Evolutionary conservation across 2,888 invertebrate genomes (phyloP), one percentile per base, ranked within the genome.

Genomic region (Crossocerus cetratus): DNA sequence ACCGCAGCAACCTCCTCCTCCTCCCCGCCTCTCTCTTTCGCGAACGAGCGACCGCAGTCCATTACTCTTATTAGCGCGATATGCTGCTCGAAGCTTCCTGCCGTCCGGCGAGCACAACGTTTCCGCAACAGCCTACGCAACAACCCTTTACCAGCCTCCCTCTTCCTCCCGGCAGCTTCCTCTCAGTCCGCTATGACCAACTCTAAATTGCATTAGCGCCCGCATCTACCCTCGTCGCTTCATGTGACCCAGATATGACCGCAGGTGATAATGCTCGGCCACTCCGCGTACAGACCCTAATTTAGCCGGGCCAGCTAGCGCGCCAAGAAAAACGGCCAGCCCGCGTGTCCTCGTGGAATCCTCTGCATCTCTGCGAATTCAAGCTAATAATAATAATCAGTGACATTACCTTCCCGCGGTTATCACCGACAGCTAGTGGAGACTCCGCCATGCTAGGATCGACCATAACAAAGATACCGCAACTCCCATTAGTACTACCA

Each of bases 41-140:
- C 43, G 59, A 14, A 64, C 53, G 68, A 64, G 55, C 67, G 55
- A 56, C 67, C 57, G 69, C 69, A 67, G 66, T 76, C 81, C 80
- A 82, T 81, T 82, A 81, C 80, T 69, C 80, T 81, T 81, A 81
- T 82, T 80, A 80, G 67, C 76, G 65, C 61, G 72, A 77, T 23
- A 56, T 61, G 56, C 45, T 59, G 57, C 54, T 21, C 64, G 62
- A 72, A 32, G 58, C 44, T 72, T 22, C 49, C 23, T 11, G 13
- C 23, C 5, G n/a, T 8, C 54, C 44, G 18, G 2, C 13, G 61
- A 53, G 43, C n/a, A 22, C 55, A 45, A 58, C 55, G 21, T 22
- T 69, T 54, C 18, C 57, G 55, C 22, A 22, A 18, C 32, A 3
- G 49, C 21, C 22, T 13, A 11, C 5, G 18, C 18, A 43, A 18